Percentiles rank a stretch among this genome's conserved stretches.
Evolutionary conservation across 2,888 invertebrate genomes (phyloP).

Genomic region (Lasius fuliginosus): DNA sequence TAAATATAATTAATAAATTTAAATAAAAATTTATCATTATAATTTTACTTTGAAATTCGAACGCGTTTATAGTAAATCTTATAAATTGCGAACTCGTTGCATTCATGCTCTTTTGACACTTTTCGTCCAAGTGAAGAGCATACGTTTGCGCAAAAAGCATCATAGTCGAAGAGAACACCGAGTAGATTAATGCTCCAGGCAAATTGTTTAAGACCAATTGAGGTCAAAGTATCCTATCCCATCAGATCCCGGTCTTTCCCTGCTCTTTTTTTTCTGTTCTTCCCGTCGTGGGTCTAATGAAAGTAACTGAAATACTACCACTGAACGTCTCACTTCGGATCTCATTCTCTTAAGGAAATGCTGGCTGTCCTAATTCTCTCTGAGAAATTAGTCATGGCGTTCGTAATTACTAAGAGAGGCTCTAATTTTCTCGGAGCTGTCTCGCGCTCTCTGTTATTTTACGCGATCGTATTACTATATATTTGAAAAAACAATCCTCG

Average conservation of each 20-base stretch:
- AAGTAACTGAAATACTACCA: slow-evolving; percentile 75
- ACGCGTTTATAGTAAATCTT: neutral
- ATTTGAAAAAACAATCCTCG: slow-evolving; percentile 18
- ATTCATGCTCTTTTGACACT: neutral
- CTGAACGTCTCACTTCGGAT: slow-evolving; percentile 67
- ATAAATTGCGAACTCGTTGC: neutral
- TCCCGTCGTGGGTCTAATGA: slow-evolving; percentile 66
- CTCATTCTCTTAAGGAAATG: slow-evolving; percentile 72
- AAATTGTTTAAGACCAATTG: slow-evolving; percentile 72
- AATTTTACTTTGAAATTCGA: neutral
- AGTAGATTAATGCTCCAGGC: slow-evolving; percentile 62
- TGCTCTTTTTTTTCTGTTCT: slow-evolving; percentile 17
- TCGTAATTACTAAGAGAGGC: slow-evolving; percentile 71
- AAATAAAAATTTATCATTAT: too few species aligned
- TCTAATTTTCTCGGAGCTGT: slow-evolving; percentile 60
- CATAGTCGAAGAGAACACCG: slow-evolving; percentile 14
- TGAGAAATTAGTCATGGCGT: slow-evolving; percentile 67
- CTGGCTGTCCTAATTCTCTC: slow-evolving; percentile 51
- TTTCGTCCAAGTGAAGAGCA: neutral
- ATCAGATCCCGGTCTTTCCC: slow-evolving; percentile 4
- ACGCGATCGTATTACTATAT: slow-evolving; percentile 21
- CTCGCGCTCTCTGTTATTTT: slow-evolving; percentile 21
- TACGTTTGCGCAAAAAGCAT: neutral
- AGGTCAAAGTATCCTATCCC: slow-evolving; percentile 64
- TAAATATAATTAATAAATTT: too few species aligned